Conservation (phyloP, 2,888 invertebrate species). For the Pediacus dermestoides region DNA sequence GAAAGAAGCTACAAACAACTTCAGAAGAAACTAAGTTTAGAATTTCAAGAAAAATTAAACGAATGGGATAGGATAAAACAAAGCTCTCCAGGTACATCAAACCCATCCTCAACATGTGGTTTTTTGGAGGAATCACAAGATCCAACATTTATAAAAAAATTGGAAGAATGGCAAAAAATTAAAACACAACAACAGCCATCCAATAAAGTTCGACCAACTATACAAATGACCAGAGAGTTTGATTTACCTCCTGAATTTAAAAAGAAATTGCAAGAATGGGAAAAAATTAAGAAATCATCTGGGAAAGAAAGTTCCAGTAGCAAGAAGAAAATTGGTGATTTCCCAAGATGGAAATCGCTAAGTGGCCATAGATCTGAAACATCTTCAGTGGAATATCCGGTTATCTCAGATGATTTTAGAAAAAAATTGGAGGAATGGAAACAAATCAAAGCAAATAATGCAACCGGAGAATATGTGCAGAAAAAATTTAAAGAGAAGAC, state of each 20-base stretch:
- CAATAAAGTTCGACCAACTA: constrained; percentile 19
- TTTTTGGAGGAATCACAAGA: constrained; percentile 42
- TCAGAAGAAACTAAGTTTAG: constrained; percentile 68
- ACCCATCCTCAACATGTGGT: constrained; percentile 27
- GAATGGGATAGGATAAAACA: constrained; percentile 52
- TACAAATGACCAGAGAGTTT: constrained; percentile 56
- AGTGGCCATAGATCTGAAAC: constrained; percentile 37
- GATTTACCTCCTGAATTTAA: constrained; percentile 75
- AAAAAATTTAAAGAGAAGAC: constrained; percentile 35
- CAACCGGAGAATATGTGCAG: constrained; percentile 24
- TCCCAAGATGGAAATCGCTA: constrained; percentile 59
- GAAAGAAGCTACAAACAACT: constrained; percentile 67
- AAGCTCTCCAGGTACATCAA: constrained; percentile 29
- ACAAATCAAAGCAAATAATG: constrained; percentile 62
- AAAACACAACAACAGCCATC: constrained; percentile 38
- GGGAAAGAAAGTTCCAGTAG: constrained; percentile 31
- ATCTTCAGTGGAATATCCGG: constrained; percentile 56
- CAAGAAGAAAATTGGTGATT: constrained; percentile 56
- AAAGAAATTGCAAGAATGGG: constrained; percentile 85
- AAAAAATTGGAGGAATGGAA: constrained; percentile 86
- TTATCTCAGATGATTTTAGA: constrained; percentile 77
- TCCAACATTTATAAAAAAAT: constrained; percentile 48
- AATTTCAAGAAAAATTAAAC: constrained; percentile 69
- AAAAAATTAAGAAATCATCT: constrained; percentile 61
- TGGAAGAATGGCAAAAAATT: constrained; percentile 54